These are phyloP conservation scores for Equus quagga DNA, from an alignment of 2,113 vertebrate species.

Conservation along the genomic window DNA sequence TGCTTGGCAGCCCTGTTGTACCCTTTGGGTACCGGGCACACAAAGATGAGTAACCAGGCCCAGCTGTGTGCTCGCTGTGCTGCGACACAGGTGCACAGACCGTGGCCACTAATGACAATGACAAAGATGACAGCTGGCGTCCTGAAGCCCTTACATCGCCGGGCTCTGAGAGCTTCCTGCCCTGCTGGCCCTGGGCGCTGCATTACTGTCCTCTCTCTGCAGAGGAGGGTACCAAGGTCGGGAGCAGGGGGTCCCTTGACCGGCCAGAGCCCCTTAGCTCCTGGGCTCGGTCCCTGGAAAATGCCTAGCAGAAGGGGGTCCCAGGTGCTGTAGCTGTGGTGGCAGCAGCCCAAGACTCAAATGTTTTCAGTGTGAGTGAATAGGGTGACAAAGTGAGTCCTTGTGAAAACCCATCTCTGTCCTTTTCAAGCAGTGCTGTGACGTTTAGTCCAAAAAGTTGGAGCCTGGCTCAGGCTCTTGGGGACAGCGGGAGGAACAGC, in stretches of 20 bases:
- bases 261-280: neutral
- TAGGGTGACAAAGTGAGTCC: neutral
- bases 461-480: neutral
- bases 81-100: neutral
- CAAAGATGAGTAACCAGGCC: neutral
- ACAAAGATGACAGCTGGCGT: neutral
- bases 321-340: neutral
- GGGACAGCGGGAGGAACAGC: neutral
- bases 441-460: neutral
- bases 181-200: neutral
- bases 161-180: neutral
- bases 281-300: neutral
- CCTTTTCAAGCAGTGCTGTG: neutral
- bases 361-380: neutral
- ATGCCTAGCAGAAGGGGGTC: neutral
- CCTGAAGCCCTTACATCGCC: neutral
- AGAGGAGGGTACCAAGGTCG: neutral
- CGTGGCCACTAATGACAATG: neutral
- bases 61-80: neutral
- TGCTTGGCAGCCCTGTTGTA: neutral
- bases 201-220: neutral
- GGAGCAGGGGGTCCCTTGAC: neutral
- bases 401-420: neutral
- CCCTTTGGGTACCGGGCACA: neutral
- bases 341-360: neutral